Evolutionary conservation across 2,113 vertebrate species (phyloP), one percentile per base, ranked within the genome.

Genomic region (Silurus glanis): DNA sequence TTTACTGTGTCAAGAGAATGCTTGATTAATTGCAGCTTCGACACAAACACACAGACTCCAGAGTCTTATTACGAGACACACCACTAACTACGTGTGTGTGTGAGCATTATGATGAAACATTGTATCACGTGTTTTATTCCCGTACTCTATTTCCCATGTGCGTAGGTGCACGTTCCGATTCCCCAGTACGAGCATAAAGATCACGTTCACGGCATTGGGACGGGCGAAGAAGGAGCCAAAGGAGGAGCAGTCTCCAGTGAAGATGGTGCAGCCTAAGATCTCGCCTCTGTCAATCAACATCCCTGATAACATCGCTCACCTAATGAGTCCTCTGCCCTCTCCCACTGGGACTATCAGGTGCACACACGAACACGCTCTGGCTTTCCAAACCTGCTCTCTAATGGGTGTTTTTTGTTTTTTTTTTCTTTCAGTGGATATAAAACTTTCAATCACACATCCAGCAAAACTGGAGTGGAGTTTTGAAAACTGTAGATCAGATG

Each of bases 101-200:
- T 75, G 72, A 12, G 16, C 16, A 21, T 10, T 49, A 23, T 74
- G 45, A 74, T 49, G 45, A 74, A 74, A 74, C 71, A 23, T 23
- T 49, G 5, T 69, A 71, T 19, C 37, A 47, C 37, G 13, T 47
- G 69, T 72, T 88, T 3, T 78, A 16, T 76, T 17, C 0, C 58
- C 14, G 66, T 88, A 85, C 8, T 86, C 25, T 83, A 23, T 79
- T 87, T 2, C 85, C 25, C 17, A 14, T 74, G 74, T 89, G 91
- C 93, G 16, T 95, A 99, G 98, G 91, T 99, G 98, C 95, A 99
- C 97, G 6, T 99, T 99, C 94, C 95, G 98, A 91, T 99, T 99
- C 92, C 98, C 98, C 90, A 99, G 98, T 95, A 99, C 98, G 81
- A 99, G 97, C 92, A 99, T 99, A 92, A 99, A 99, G 96, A 99